Conservation (phyloP, 2,888 invertebrate species). For the Oligia strigilis region DNA sequence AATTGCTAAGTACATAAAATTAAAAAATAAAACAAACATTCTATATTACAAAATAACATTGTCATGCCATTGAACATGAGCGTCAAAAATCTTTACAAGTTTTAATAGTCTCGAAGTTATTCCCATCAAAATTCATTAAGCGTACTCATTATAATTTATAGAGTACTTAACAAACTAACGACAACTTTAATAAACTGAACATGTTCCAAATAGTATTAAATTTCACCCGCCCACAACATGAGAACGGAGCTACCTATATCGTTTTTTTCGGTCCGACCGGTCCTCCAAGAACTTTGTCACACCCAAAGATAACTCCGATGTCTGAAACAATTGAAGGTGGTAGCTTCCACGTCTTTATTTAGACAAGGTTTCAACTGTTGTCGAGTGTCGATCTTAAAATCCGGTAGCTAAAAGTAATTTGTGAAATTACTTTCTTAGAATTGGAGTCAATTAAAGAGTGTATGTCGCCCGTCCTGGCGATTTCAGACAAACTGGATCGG, state of each 20-base stretch:
- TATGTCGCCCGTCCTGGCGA: constrained; percentile 63
- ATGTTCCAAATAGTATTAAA: constrained; percentile 72
- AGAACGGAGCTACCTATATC: constrained; percentile 67
- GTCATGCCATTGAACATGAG: constrained; percentile 32
- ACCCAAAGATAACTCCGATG: constrained; percentile 32
- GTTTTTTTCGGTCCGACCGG: constrained; percentile 79
- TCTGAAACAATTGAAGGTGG: constrained; percentile 34
- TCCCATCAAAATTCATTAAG: constrained; percentile 59
- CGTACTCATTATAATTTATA: constrained; percentile 61
- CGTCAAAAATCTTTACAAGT: constrained; percentile 57
- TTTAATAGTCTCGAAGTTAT: constrained; percentile 45
- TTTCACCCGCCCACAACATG: constrained; percentile 79
- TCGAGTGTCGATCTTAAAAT: constrained; percentile 84
- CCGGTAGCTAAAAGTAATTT: constrained; percentile 90
- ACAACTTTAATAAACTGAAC: constrained; percentile 66
- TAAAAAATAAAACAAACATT: constrained; percentile 6
- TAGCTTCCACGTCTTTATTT: constrained; percentile 50
- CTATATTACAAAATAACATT: constrained; percentile 14
- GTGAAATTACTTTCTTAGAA: constrained; percentile 91
- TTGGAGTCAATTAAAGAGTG: constrained; percentile 87
- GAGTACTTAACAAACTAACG: constrained; percentile 61
- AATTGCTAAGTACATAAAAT: not conserved
- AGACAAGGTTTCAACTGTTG: constrained; percentile 77
- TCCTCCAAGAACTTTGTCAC: constrained; percentile 77
- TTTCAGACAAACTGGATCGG: constrained; percentile 70